Percentiles rank a stretch among this genome's conserved stretches.
Evolutionary conservation across 2,113 vertebrate species (phyloP).

Genomic region (Sebastes fasciatus): DNA sequence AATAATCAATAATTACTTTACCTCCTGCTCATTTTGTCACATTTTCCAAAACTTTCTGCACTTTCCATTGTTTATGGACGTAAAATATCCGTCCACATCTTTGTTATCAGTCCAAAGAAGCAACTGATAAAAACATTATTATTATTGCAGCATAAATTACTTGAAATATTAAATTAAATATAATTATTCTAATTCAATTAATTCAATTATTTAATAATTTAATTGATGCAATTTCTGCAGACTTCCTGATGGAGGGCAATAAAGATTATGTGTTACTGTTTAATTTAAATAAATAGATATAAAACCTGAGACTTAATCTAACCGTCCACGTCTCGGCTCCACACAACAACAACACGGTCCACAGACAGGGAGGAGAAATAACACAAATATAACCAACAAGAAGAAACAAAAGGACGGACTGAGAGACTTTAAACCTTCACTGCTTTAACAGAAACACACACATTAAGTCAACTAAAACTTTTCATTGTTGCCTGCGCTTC

Average conservation of each 20-base stretch:
- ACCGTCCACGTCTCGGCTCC: background rate
- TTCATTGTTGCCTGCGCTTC: background rate
- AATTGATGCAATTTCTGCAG: background rate
- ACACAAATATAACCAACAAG: background rate
- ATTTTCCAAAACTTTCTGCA: background rate
- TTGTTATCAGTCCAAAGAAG: no score
- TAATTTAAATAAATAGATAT: background rate
- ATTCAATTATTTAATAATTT: background rate
- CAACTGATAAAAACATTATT: no score
- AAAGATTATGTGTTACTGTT: background rate
- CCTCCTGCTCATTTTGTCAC: background rate
- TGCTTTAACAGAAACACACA: conserved; percentile 6
- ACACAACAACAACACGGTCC: background rate
- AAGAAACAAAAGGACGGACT: background rate
- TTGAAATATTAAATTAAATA: background rate
- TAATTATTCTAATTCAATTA: no score
- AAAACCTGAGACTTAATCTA: background rate
- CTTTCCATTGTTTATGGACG: no score
- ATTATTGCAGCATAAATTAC: no score
- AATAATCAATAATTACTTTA: background rate
- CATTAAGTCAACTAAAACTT: background rate
- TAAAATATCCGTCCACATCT: no score
- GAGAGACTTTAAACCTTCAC: background rate
- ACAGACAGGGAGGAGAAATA: background rate
- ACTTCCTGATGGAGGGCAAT: background rate